These are phyloP conservation scores for Orthonevra nobilis DNA, from an alignment of 2,888 invertebrate genomes.

Conservation along the genomic window DNA sequence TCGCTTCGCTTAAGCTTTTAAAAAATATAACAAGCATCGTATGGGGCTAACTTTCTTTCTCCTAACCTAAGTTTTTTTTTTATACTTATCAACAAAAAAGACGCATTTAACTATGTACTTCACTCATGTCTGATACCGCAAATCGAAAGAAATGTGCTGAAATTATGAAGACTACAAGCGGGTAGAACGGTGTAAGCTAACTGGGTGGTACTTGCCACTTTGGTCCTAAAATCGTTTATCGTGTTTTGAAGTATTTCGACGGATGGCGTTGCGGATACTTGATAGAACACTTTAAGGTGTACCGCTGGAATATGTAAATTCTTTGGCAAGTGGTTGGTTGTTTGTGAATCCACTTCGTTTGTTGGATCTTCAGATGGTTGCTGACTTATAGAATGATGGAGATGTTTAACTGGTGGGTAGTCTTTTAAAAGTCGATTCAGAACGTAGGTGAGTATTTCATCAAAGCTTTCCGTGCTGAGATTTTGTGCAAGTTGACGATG, in stretches of 20 bases:
- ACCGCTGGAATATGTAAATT: slow-evolving; percentile 82
- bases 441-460: slow-evolving; percentile 82
- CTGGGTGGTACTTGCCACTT: slow-evolving; percentile 81
- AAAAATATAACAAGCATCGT: slow-evolving; percentile 48
- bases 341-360: slow-evolving; percentile 52
- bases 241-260: slow-evolving; percentile 79
- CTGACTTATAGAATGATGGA: slow-evolving; percentile 48
- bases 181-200: slow-evolving; percentile 89
- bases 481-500: slow-evolving; percentile 78
- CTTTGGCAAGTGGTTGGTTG: slow-evolving; percentile 60
- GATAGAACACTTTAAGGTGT: slow-evolving; percentile 89
- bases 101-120: slow-evolving; percentile 13
- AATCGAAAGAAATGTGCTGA: slow-evolving; percentile 90
- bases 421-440: slow-evolving; percentile 81
- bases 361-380: slow-evolving; percentile 78
- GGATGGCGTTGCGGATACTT: slow-evolving; percentile 83
- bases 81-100: slow-evolving; percentile 37
- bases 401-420: slow-evolving; percentile 77
- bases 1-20: slow-evolving; percentile 33
- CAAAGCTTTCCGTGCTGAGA: slow-evolving; percentile 81
- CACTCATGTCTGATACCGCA: slow-evolving; percentile 89
- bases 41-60: neutral
- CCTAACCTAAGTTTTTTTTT: slow-evolving; percentile 22
- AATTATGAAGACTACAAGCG: slow-evolving; percentile 89
- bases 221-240: slow-evolving; percentile 79